These are phyloP conservation scores for Hetaerina americana DNA, from an alignment of 1,140 invertebrate genomes.

Conservation along the genomic window DNA sequence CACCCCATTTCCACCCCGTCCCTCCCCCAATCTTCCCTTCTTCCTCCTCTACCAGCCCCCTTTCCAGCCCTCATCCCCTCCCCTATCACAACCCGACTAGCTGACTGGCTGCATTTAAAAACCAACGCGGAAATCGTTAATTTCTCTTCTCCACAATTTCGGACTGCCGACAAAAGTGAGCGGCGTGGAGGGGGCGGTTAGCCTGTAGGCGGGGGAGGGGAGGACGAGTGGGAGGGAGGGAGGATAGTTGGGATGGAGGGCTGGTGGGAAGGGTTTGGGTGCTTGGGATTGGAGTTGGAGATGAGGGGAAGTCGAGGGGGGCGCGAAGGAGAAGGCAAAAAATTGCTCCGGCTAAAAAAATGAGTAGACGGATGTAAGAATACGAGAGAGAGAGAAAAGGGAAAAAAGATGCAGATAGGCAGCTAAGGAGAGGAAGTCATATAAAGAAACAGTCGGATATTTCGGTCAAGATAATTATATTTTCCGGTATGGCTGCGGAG, in stretches of 20 bases:
- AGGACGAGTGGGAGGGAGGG: too few species aligned
- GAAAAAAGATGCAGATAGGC: neutral
- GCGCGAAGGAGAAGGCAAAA: conserved; percentile 12
- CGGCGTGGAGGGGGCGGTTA: conserved; percentile 14
- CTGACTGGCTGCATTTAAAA: neutral
- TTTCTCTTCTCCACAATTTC: neutral
- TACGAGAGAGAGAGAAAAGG: conserved; percentile 23
- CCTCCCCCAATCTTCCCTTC: conserved; percentile 21
- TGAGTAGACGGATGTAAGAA: conserved; percentile 13
- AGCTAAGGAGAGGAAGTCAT: neutral
- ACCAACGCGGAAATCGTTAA: neutral
- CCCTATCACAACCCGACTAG: conserved; percentile 24
- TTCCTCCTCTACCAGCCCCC: conserved; percentile 26
- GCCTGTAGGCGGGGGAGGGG: conserved; percentile 10
- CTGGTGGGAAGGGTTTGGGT: too few species aligned
- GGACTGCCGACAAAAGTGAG: conserved; percentile 10
- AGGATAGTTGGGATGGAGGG: too few species aligned
- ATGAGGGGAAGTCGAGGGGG: too few species aligned
- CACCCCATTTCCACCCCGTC: conserved; percentile 11
- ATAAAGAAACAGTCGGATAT: neutral
- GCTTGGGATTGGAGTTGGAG: too few species aligned
- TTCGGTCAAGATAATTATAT: neutral
- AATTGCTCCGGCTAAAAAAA: neutral
- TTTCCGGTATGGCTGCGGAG: neutral
- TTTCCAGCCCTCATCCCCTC: conserved; percentile 22